Conservation (phyloP, 2,888 invertebrate species). For the Tyria jacobaeae region DNA sequence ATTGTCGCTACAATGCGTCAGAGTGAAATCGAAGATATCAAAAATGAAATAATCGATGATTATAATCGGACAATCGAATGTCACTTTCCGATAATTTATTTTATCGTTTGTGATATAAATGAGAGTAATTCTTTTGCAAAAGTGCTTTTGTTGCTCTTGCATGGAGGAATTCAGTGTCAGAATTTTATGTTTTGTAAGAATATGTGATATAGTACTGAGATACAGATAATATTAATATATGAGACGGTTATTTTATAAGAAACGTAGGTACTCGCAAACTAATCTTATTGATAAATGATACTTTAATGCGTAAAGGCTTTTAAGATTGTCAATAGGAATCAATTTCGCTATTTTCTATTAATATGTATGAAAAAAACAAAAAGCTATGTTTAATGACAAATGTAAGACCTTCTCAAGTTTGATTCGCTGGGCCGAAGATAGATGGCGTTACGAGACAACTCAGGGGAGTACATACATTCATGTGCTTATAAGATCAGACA, state of each 20-base stretch:
- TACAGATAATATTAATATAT: neutral
- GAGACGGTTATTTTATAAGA: slow-evolving; percentile 1
- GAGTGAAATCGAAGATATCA: slow-evolving; percentile 52
- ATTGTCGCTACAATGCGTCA: slow-evolving; percentile 26
- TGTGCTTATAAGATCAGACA: no score
- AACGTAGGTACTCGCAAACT: neutral
- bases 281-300: neutral
- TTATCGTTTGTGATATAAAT: slow-evolving; percentile 46
- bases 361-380: neutral
- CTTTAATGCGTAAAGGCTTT: neutral
- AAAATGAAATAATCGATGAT: slow-evolving; percentile 69
- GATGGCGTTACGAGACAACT: slow-evolving; percentile 13
- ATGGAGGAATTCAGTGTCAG: slow-evolving; percentile 16
- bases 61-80: slow-evolving; percentile 71
- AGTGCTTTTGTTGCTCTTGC: slow-evolving; percentile 33
- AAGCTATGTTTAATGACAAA: neutral
- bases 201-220: slow-evolving; percentile 6
- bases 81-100: slow-evolving; percentile 69
- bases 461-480: no score
- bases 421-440: neutral
- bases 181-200: slow-evolving; percentile 12
- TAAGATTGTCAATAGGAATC: neutral
- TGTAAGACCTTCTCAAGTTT: neutral
- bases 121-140: slow-evolving; percentile 46
- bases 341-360: neutral